Evolutionary conservation across 2,797 vertebrate species (phyloP).

Genomic region (Callimico goeldii): DNA sequence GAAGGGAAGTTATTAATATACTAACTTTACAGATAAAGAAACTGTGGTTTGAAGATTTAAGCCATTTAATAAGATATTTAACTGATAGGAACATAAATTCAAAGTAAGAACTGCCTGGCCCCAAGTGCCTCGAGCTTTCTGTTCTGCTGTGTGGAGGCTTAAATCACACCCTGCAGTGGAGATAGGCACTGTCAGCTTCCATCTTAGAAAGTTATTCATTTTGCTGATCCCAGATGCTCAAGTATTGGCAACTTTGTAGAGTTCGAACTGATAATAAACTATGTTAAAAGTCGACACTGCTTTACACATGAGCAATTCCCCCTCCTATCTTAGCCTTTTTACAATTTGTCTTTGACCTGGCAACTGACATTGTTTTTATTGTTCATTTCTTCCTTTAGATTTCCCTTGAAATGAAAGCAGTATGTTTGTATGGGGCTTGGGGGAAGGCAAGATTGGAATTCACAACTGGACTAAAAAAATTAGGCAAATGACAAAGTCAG

Average conservation of each 20-base stretch:
- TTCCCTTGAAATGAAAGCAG: neutral
- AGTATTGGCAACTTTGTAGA: neutral
- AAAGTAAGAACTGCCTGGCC: neutral
- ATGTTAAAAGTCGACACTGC: neutral
- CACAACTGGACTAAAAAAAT: neutral
- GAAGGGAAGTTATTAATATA: neutral
- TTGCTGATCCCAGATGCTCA: neutral
- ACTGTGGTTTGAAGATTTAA: neutral
- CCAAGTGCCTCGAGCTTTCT: neutral
- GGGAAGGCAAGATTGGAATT: neutral
- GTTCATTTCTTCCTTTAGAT: neutral
- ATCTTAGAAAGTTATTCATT: neutral
- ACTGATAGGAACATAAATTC: neutral
- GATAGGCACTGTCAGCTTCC: neutral
- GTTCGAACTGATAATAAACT: neutral
- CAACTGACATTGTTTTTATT: neutral
- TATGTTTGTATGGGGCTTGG: no score
- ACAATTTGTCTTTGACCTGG: neutral
- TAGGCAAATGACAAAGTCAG: neutral
- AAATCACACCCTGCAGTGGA: neutral
- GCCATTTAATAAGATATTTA: neutral
- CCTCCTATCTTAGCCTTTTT: neutral
- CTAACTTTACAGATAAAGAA: neutral
- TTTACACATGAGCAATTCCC: neutral
- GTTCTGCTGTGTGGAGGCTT: neutral